Evolutionary conservation across 1,140 invertebrate genomes (phyloP).

Genomic region (Acyrthosiphon pisum): DNA sequence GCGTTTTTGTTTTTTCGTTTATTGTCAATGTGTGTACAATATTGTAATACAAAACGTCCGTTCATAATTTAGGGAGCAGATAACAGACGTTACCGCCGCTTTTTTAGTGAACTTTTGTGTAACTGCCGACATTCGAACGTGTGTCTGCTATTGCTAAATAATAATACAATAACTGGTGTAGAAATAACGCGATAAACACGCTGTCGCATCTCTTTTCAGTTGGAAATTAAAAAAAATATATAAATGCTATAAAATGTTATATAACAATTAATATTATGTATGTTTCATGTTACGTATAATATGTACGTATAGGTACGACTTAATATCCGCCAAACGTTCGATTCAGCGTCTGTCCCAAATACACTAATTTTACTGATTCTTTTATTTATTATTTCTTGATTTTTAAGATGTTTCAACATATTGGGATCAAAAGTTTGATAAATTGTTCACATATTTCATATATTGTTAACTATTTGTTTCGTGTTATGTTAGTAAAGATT

Average conservation of each 20-base stretch:
- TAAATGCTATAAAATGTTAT: not conserved
- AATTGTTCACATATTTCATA: not conserved
- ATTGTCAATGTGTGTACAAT: not conserved
- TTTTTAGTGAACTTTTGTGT: conserved; percentile 9
- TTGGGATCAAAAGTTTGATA: not conserved
- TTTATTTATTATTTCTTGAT: too few species aligned
- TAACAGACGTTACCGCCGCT: not conserved
- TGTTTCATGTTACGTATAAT: not conserved
- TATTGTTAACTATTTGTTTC: not conserved
- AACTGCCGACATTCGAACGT: not conserved
- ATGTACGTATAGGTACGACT: not conserved
- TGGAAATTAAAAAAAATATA: not conserved
- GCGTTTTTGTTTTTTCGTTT: not conserved
- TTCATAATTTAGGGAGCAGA: not conserved
- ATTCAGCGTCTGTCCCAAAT: not conserved
- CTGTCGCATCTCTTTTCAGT: not conserved
- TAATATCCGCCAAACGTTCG: not conserved
- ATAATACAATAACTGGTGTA: not conserved
- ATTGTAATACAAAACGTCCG: not conserved
- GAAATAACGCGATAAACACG: not conserved
- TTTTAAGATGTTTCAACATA: not conserved
- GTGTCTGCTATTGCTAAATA: not conserved
- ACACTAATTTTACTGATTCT: not conserved
- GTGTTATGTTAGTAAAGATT: not conserved
- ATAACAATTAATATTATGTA: not conserved